Evolutionary conservation across 1,140 invertebrate genomes (phyloP).

Genomic region (Papilio glaucus): DNA sequence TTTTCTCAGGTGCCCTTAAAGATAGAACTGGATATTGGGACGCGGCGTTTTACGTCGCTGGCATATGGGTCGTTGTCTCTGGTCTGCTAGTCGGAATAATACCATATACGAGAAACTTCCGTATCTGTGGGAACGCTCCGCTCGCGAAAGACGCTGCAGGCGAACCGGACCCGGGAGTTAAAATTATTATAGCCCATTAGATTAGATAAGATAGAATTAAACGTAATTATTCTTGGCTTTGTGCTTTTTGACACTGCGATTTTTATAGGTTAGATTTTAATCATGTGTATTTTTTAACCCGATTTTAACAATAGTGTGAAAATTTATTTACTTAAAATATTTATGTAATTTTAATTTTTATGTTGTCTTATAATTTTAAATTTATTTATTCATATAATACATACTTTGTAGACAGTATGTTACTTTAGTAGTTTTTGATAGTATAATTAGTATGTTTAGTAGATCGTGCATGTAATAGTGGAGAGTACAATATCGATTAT

Average conservation of each 20-base stretch:
- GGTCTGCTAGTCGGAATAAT: conserved; percentile 89
- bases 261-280: conserved; percentile 2
- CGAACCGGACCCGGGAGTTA: conserved; percentile 71
- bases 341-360: conserved; percentile 1
- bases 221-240: conserved; percentile 1
- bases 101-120: conserved; percentile 86
- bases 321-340: conserved; percentile 22
- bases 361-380: neutral
- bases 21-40: conserved; percentile 89
- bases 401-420: neutral
- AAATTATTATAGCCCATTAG: conserved; percentile 76
- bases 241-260: conserved; percentile 24
- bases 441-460: neutral
- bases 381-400: neutral
- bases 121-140: conserved; percentile 86
- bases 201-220: conserved; percentile 51
- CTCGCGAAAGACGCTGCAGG: conserved; percentile 84
- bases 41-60: conserved; percentile 89
- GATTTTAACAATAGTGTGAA: conserved; percentile 17
- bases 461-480: no score
- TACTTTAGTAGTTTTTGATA: neutral
- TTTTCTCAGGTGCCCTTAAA: conserved; percentile 86
- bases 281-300: conserved; percentile 26
- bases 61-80: conserved; percentile 89
- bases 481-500: no score